Conservation (phyloP, 2,113 vertebrate genomes). For the Pteropus alecto region DNA sequence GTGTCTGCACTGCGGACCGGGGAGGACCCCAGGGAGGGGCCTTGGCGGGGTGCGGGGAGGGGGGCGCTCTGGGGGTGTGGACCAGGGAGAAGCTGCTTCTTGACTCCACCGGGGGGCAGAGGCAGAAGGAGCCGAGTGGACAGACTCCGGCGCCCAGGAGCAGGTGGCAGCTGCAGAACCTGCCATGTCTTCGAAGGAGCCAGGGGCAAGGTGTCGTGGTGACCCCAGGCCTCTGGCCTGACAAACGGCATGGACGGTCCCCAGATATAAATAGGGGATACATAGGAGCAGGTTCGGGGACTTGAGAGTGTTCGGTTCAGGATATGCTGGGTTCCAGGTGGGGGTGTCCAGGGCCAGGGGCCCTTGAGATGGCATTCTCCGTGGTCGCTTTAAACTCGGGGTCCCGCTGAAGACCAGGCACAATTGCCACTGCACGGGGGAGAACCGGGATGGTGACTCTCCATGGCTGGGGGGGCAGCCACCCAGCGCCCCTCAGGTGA, state of each 20-base stretch:
- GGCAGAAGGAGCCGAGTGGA: no score
- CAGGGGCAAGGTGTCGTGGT: no score
- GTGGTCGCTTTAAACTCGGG: not conserved
- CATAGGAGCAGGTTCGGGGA: not conserved
- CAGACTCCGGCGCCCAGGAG: not conserved
- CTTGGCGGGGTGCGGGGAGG: not conserved
- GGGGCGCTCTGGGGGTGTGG: not conserved
- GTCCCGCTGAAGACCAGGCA: not conserved
- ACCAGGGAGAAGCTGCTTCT: not conserved
- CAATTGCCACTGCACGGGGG: rapidly evolving
- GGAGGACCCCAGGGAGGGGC: no score
- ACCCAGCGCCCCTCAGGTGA: not conserved
- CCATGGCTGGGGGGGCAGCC: not conserved
- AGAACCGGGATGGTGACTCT: not conserved
- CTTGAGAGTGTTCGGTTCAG: rapidly evolving
- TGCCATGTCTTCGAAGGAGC: not conserved
- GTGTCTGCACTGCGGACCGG: not conserved
- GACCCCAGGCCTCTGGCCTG: not conserved
- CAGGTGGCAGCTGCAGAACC: not conserved
- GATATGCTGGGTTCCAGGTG: not conserved
- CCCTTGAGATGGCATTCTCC: not conserved
- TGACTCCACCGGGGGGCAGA: not conserved
- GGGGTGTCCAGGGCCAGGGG: not conserved
- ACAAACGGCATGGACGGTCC: not conserved
- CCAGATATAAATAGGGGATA: rapidly evolving